Base-by-base conservation (phyloP, 2,797 vertebrate genomes). In the Pangasius macronema region DNA sequence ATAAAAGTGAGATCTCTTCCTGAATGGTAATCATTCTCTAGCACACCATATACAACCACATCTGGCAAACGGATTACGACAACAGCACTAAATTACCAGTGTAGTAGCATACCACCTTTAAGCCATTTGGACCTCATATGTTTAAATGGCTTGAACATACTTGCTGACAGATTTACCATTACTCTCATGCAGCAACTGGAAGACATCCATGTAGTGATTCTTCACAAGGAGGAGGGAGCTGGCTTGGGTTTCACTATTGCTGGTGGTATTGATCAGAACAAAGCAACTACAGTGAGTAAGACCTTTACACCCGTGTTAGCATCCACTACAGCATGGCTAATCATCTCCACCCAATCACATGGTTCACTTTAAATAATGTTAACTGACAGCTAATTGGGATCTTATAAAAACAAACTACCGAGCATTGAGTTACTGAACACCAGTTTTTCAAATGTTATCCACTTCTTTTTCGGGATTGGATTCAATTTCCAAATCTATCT, bases 241-340 rank as follows among this genome's bases (percentile, higher is more conserved):
- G 98, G 98, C 13, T 96, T 99, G 39, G 98, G 98, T 72, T 99
- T 99, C 94, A 99, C 96, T 93, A 94, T 99, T 49, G 98, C 98
- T 4, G 98, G 98, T 72, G 98, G 98, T 0, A 93, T 93, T 0
- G 98, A 99, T 90, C 95, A 99, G 94, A 98, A 94, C 91, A 98
- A 98, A 93, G 94, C 95, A 59, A 90, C 96, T 46, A 98, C 96
- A 73, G 98, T 99, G 93, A 97, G 97, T 94, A 89, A 80, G 36
- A 22, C 46, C n/a, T 85, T 53, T 59, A n/a, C 76, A 33, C 83
- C n/a, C 61, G 63, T 53, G 65, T 57, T 57, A 73, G 67, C 36
- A 61, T 83, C 65, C 68, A 36, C 46, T 30, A 57, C 73, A 49
- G 76, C 59, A 59, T 14, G 11, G 67, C 27, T 75, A 36, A 77